phyloP scores from a whole-genome alignment of 2,797 vertebrate species.

The Okamejei kenojei region DNA sequence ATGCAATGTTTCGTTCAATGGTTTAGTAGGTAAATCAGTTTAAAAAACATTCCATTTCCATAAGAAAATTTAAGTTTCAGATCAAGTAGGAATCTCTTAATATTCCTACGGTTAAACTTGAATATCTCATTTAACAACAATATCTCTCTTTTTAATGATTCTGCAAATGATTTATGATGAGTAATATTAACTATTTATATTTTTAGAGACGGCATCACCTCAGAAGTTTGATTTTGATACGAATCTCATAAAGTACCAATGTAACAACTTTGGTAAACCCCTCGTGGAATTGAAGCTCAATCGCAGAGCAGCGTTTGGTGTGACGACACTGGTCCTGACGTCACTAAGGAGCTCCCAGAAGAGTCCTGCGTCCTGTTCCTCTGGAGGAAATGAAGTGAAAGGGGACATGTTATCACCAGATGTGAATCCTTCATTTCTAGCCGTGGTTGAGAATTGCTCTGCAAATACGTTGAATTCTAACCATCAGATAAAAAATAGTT shows the following conservation, averaged over 20 bases:
- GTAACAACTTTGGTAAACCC: conserved; percentile 72
- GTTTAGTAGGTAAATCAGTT: too few species aligned
- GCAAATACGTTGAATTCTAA: conserved; percentile 51
- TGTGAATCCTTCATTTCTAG: conserved; percentile 35
- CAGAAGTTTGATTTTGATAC: conserved; percentile 46
- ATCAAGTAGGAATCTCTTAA: too few species aligned
- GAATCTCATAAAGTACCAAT: conserved; percentile 75
- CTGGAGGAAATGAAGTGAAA: neutral
- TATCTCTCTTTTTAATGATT: neutral
- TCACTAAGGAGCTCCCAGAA: conserved; percentile 60
- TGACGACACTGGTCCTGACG: conserved; percentile 75
- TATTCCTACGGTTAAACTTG: too few species aligned
- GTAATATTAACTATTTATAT: neutral
- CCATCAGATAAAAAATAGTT: conserved; percentile 58
- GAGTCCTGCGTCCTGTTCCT: conserved; percentile 40
- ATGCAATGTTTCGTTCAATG: too few species aligned
- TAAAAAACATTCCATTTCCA: too few species aligned
- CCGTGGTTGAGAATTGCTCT: conserved; percentile 46
- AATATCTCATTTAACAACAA: too few species aligned
- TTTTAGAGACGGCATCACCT: neutral
- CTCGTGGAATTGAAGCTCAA: conserved; percentile 77
- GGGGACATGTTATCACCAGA: neutral
- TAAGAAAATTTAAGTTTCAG: too few species aligned
- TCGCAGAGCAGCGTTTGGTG: conserved; percentile 75
- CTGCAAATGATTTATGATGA: neutral